Evolutionary conservation across 30 jellyfish, hydroid and myxozoan genomes (phyloP).

Genomic region (Phacellophora camtschatica): DNA sequence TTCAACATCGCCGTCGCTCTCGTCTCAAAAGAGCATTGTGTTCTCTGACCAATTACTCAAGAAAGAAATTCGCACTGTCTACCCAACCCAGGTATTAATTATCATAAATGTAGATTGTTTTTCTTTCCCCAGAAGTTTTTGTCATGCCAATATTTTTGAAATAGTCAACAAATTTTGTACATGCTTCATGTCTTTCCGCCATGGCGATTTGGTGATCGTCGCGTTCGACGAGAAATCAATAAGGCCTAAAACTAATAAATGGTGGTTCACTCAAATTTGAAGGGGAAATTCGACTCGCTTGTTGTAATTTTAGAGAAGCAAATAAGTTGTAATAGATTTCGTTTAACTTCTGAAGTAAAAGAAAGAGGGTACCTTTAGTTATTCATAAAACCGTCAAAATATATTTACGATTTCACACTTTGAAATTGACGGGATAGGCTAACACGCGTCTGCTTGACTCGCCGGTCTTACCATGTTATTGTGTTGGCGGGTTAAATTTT

Average conservation of each 20-base stretch:
- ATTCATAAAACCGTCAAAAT: background rate
- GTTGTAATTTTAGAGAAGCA: background rate
- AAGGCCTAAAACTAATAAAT: slow-evolving; percentile 17
- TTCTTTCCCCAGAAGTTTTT: background rate
- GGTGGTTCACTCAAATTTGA: background rate
- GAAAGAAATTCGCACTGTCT: slow-evolving; percentile 21
- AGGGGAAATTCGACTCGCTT: background rate
- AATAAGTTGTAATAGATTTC: background rate
- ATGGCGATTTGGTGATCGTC: slow-evolving; percentile 19
- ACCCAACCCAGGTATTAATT: slow-evolving; percentile 18
- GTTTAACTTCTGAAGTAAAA: no score
- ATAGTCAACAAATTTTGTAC: background rate
- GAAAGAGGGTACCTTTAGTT: background rate
- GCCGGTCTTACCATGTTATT: background rate
- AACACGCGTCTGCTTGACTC: no score
- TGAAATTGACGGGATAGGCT: background rate
- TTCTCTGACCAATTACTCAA: slow-evolving; percentile 1
- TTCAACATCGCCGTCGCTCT: slow-evolving; percentile 26
- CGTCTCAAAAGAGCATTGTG: slow-evolving; percentile 46
- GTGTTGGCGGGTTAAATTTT: slow-evolving; percentile 5
- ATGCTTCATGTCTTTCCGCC: slow-evolving; percentile 53
- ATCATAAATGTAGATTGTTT: background rate
- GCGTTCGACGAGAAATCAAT: slow-evolving; percentile 17
- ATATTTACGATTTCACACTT: background rate
- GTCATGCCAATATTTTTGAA: background rate